Evolutionary conservation across 2,888 invertebrate genomes (phyloP), one percentile per base, ranked within the genome.

Genomic region (Adineta ricciae): DNA sequence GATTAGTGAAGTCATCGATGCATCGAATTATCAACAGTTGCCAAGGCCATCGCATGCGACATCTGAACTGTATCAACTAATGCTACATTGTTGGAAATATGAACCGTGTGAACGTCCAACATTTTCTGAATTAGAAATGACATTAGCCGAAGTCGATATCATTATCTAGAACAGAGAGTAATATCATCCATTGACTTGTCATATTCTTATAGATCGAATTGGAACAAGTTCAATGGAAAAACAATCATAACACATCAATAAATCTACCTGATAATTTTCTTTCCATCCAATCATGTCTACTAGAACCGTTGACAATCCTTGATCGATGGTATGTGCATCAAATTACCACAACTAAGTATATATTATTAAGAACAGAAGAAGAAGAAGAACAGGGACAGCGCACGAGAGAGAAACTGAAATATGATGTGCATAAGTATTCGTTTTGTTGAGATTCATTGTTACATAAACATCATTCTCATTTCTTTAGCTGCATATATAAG

Each of bases 271-370:
- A 78, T 78, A 41, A 41, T n/a, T 78, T 78, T 41, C 41, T 78
- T n/a, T n/a, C 78, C 8, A 41, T n/a, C 14, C 36, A 78, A 41
- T 41, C 21, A 24, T 41, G 78, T 41, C 21, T 8, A n/a, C 9
- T n/a, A 24, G 78, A 41, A n/a, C 78, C 78, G 41, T 41, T 78
- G n/a, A 78, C 41, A 78, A 41, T 78, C n/a, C 38, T 78, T 14
- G 78, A 78, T 78, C 78, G 78, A 78, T 78, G 78, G 78, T 78
- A 78, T 38, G 78, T 78, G 19, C 41, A 64, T 64, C 32, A 36
- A 19, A 64, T 64, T 64, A 32, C 32, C 14, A 32, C 19, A 32
- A 16, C 64, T 64, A 2, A 64, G 9, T 41, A 78, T 78, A 41
- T 41, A 41, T 78, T 73, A 73, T 8, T 41, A 41, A 78, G 2